Conservation (phyloP, 1,140 invertebrate genomes). For the Heliconius eleuchia region DNA sequence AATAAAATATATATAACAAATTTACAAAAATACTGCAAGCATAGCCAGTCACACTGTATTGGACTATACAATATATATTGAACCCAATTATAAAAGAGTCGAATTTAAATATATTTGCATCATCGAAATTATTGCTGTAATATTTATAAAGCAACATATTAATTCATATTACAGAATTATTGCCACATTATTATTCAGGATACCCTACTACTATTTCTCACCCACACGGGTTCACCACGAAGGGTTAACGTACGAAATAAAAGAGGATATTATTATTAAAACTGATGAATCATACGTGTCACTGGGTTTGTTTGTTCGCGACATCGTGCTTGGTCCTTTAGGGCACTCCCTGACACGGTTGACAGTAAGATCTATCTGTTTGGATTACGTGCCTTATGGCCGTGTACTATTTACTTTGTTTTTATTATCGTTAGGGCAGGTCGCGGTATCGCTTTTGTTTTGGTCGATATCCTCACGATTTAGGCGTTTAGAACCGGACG, state of each 20-base stretch:
- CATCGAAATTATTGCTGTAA: neutral
- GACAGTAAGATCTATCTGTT: conserved; percentile 70
- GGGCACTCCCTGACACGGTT: conserved; percentile 50
- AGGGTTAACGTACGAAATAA: conserved; percentile 36
- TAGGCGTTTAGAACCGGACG: conserved; percentile 31
- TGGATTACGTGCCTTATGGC: conserved; percentile 68
- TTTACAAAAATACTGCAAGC: neutral
- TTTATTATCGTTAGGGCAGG: conserved; percentile 58
- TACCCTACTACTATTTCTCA: conserved; percentile 28
- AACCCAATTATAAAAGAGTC: neutral
- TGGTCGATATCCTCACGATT: conserved; percentile 30
- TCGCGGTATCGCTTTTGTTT: conserved; percentile 54
- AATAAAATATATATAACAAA: neutral
- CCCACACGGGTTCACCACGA: conserved; percentile 26
- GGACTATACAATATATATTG: neutral
- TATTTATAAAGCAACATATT: conserved; percentile 1
- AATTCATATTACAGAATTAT: neutral
- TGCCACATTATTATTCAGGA: neutral
- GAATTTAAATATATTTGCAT: neutral
- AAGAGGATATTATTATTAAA: conserved; percentile 47
- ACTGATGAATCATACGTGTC: conserved; percentile 52
- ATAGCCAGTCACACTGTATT: neutral
- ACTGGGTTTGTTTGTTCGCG: conserved; percentile 36
- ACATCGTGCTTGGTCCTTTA: conserved; percentile 22
- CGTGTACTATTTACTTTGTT: conserved; percentile 58